Evolutionary conservation across 2,113 vertebrate species (phyloP).

Genomic region (Vireo altiloquus): DNA sequence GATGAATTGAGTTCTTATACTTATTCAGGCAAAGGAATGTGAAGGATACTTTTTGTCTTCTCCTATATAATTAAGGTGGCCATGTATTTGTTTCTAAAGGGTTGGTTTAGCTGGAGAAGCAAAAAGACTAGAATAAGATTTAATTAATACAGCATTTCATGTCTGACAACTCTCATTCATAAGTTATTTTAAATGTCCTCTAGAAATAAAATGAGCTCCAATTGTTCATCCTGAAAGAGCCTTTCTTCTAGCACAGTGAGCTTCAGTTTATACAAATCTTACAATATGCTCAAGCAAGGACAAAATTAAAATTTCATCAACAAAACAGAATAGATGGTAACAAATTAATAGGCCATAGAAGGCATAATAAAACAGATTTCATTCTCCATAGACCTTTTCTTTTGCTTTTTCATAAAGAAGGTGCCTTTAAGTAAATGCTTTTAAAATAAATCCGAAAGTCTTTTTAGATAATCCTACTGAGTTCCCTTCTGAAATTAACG

Average conservation of each 20-base stretch:
- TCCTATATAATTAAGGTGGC: slow-evolving; percentile 89
- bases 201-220: slow-evolving; percentile 77
- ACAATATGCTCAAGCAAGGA: slow-evolving; percentile 84
- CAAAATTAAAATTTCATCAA: slow-evolving; percentile 97
- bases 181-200: slow-evolving; percentile 85
- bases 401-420: slow-evolving; percentile 70
- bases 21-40: slow-evolving; percentile 91
- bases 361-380: slow-evolving; percentile 61
- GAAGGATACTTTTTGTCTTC: slow-evolving; percentile 97
- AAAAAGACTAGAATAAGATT: slow-evolving; percentile 91
- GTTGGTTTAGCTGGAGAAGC: slow-evolving; percentile 82
- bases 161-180: slow-evolving; percentile 88
- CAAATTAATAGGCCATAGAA: slow-evolving; percentile 82
- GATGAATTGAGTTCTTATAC: slow-evolving; percentile 88
- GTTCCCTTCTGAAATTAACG: slow-evolving; percentile 69
- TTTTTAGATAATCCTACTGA: slow-evolving; percentile 77
- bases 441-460: slow-evolving; percentile 78
- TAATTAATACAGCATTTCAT: slow-evolving; percentile 97
- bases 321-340: slow-evolving; percentile 86
- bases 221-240: slow-evolving; percentile 82
- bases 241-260: slow-evolving; percentile 75
- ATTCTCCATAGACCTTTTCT: slow-evolving; percentile 66
- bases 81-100: slow-evolving; percentile 86
- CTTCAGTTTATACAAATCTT: slow-evolving; percentile 82
- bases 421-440: slow-evolving; percentile 77